phyloP scores from a whole-genome alignment of 2,888 invertebrate genomes.

The Pheosia gnoma region DNA sequence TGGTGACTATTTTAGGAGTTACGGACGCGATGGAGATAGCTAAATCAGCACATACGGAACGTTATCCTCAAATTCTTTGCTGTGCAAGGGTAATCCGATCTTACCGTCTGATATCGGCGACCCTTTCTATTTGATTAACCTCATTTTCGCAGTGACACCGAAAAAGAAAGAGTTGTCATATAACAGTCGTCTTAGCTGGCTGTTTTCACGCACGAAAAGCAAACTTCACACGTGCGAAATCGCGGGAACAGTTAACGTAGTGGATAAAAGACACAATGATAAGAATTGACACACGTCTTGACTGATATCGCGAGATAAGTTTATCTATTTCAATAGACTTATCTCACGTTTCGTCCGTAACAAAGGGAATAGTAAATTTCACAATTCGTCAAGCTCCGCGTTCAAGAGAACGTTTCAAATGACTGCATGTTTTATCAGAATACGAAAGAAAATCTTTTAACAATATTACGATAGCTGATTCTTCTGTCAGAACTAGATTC shows the following conservation, averaged over 20 bases:
- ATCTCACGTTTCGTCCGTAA: neutral
- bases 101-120: too few species aligned
- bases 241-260: neutral
- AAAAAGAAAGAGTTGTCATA: too few species aligned
- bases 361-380: neutral
- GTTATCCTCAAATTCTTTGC: too few species aligned
- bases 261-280: neutral
- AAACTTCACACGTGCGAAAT: neutral
- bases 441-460: neutral
- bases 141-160: too few species aligned
- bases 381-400: neutral
- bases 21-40: too few species aligned
- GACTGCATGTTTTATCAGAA: neutral
- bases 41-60: too few species aligned
- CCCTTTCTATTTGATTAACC: too few species aligned
- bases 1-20: too few species aligned
- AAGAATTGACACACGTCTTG: neutral
- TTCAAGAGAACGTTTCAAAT: neutral
- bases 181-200: neutral
- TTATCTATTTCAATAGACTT: slow-evolving; percentile 3
- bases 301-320: neutral
- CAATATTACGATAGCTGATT: neutral
- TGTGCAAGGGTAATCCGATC: too few species aligned
- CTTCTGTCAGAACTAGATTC: neutral
- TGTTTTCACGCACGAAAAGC: neutral